phyloP scores from a whole-genome alignment of 1,140 invertebrate genomes.

The Halictus rubicundus region DNA sequence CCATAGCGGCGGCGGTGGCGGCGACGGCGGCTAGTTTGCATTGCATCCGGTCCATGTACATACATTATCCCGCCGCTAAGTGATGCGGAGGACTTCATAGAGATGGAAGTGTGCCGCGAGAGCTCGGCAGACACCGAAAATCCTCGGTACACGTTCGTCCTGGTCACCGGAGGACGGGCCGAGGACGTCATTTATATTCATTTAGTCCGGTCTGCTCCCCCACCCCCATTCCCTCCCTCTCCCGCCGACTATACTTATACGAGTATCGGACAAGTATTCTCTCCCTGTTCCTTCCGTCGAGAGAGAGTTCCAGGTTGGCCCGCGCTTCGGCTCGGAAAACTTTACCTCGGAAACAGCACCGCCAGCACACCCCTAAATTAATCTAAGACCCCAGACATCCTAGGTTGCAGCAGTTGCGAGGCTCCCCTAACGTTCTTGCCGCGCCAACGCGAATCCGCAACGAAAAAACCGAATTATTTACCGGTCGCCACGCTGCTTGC shows the following conservation, averaged over 20 bases:
- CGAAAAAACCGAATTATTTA: conserved; percentile 59
- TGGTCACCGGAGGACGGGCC: conserved; percentile 17
- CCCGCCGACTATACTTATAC: conserved; percentile 37
- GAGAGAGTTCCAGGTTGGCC: conserved; percentile 24
- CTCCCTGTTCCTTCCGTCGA: conserved; percentile 10
- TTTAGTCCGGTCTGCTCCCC: conserved; percentile 50
- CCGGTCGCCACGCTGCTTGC: conserved; percentile 1
- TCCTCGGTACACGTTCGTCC: conserved; percentile 45
- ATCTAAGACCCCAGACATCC: conserved; percentile 62
- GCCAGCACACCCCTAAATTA: conserved; percentile 62
- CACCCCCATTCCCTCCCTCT: too few relatives aligned
- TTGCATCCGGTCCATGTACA: conserved; percentile 36
- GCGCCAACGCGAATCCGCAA: background rate
- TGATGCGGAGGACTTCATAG: conserved; percentile 42
- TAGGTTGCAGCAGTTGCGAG: conserved; percentile 4
- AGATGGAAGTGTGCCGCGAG: conserved; percentile 14
- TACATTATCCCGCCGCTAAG: conserved; percentile 48
- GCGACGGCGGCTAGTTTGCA: conserved; percentile 24
- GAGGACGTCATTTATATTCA: conserved; percentile 67
- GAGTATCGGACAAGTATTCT: conserved; percentile 43
- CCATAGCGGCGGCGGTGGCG: conserved; percentile 14
- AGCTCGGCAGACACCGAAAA: conserved; percentile 32
- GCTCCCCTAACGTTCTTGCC: conserved; percentile 29
- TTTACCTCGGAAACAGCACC: conserved; percentile 61
- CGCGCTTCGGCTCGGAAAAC: conserved; percentile 62